A percentile compares a stretch with the other conserved stretches of the same genome.
Evolutionary conservation across 2,113 vertebrate species (phyloP).

Genomic region (Vulpes vulpes): DNA sequence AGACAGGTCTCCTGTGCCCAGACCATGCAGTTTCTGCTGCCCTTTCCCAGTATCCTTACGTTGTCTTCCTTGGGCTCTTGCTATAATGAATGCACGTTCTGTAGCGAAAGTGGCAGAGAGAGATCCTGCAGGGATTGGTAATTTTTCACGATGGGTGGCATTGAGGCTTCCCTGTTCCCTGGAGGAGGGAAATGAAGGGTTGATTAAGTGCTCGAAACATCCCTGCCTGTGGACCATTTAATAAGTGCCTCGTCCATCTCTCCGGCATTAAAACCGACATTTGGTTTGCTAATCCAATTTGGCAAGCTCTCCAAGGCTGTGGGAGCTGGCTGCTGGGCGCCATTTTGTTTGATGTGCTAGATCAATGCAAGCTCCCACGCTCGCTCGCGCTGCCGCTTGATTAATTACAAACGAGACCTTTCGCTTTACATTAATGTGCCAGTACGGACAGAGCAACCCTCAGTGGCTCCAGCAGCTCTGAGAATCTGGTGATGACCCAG

Average conservation of each 20-base stretch:
- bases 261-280: conserved; percentile 59
- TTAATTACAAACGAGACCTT: neutral
- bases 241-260: conserved; percentile 78
- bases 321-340: conserved; percentile 34
- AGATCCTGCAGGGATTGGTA: conserved; percentile 67
- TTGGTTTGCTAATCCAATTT: conserved; percentile 78
- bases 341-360: conserved; percentile 43
- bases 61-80: conserved; percentile 18
- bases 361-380: neutral
- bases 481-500: neutral
- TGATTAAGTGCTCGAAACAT: conserved; percentile 78
- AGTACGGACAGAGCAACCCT: neutral
- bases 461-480: neutral
- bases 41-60: neutral
- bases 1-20: neutral
- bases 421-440: neutral
- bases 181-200: conserved; percentile 78
- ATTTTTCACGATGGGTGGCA: conserved; percentile 76
- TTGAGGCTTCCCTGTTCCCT: conserved; percentile 47
- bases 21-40: neutral
- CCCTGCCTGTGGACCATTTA: conserved; percentile 72
- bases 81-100: neutral
- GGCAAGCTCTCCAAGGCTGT: conserved; percentile 56
- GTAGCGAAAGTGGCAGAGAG: conserved; percentile 58
- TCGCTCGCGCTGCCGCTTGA: neutral